These are phyloP conservation scores for Fregetta grallaria DNA, from an alignment of 2,113 vertebrate genomes.

Conservation along the genomic window DNA sequence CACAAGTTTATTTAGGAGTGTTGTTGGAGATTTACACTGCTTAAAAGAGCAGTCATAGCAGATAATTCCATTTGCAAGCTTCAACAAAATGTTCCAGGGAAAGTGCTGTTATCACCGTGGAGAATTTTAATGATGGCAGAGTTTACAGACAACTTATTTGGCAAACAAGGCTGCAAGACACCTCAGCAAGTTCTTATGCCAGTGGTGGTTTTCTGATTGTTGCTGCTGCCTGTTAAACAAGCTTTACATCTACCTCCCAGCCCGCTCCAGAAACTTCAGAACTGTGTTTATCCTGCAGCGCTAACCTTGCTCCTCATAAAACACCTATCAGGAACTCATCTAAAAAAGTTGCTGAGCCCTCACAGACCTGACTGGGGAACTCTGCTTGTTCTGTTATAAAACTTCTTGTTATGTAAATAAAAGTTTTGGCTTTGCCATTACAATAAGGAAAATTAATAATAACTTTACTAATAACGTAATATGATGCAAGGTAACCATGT, in stretches of 20 bases:
- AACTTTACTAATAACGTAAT: neutral
- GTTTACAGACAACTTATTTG: constrained; percentile 47
- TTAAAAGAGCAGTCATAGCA: constrained; percentile 52
- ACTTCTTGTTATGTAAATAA: neutral
- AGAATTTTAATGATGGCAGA: constrained; percentile 37
- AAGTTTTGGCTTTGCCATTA: neutral
- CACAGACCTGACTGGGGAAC: neutral
- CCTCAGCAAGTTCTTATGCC: neutral
- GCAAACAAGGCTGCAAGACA: neutral
- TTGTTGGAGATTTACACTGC: constrained; percentile 51
- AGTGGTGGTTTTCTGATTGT: neutral
- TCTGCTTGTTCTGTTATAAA: neutral
- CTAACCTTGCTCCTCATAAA: neutral
- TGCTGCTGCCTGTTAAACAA: neutral
- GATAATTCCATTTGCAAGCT: constrained; percentile 58
- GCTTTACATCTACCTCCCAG: neutral
- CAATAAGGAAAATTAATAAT: neutral
- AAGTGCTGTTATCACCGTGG: neutral
- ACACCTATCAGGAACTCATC: neutral
- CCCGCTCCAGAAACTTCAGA: neutral
- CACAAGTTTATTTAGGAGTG: constrained; percentile 41
- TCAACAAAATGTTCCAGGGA: constrained; percentile 3
- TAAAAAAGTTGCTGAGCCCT: neutral
- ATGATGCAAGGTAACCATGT: neutral
- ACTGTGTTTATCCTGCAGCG: neutral